A percentile compares a stretch with the other conserved stretches of the same genome.
phyloP scores from a whole-genome alignment of 2,888 invertebrate species.

The Acleris emargana region DNA sequence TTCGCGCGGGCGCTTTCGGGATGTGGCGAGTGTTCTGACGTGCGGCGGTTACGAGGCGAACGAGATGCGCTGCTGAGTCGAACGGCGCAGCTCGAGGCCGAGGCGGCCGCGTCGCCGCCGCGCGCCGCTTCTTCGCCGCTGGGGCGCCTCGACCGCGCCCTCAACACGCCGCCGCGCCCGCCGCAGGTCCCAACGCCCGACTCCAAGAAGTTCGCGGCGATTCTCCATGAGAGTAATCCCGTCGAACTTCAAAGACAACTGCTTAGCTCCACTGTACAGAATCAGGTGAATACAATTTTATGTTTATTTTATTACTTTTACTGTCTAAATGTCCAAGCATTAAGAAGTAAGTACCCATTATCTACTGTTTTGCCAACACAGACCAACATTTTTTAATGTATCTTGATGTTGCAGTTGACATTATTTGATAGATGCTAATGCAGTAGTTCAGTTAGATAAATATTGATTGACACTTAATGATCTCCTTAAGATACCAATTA shows the following conservation, averaged over 20 bases:
- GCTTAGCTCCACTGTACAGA: slow-evolving; percentile 91
- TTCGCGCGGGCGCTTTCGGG: slow-evolving; percentile 79
- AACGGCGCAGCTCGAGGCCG: slow-evolving; percentile 90
- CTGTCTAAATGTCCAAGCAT: too few relatives aligned
- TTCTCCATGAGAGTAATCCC: slow-evolving; percentile 91
- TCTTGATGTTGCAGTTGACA: not conserved
- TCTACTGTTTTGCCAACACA: not conserved
- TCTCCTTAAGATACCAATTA: not conserved
- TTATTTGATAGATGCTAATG: not conserved
- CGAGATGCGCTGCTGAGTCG: slow-evolving; percentile 90
- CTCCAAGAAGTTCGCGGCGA: slow-evolving; percentile 91
- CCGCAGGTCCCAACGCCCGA: slow-evolving; percentile 87
- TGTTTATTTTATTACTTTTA: not conserved
- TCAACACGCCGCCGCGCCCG: slow-evolving; percentile 86
- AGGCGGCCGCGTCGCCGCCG: slow-evolving; percentile 84
- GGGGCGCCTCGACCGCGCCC: slow-evolving; percentile 87
- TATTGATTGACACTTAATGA: not conserved
- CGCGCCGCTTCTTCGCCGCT: slow-evolving; percentile 74
- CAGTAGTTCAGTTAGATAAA: not conserved
- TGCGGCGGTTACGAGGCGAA: slow-evolving; percentile 87
- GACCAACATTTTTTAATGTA: not conserved
- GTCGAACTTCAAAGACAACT: slow-evolving; percentile 93
- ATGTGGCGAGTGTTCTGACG: slow-evolving; percentile 67
- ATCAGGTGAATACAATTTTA: slow-evolving; percentile 85
- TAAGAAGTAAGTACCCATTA: too few relatives aligned